Evolutionary conservation across 2,113 vertebrate genomes (phyloP), one percentile per base, ranked within the genome.

Genomic region (Callorhinus ursinus): DNA sequence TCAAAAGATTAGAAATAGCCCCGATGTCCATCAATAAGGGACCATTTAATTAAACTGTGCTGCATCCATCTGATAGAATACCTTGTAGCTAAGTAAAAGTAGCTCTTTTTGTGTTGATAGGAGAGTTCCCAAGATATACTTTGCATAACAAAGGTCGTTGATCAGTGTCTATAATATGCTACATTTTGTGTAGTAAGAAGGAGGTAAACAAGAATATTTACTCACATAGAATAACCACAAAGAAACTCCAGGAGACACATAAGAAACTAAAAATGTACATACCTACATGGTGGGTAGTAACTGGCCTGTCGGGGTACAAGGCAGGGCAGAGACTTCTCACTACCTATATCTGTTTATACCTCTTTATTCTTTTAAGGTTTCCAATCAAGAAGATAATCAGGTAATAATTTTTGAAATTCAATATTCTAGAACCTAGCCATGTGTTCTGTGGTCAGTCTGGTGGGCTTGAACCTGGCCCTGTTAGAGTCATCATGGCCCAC

Each of bases 31-130:
- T 55, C 88, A 94, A 57, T 88, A 88, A 88, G 13, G n/a, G 46
- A 4, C n/a, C 33, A 55, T 90, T 96, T 95, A 88, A 96, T 94
- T 94, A 96, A 96, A 92, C 74, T 88, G 33, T 5, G 4, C 59
- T 85, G 19, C 36, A 82, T 88, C 57, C 33, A 63, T 46, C 36
- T 19, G 46, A 82, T 5, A 63, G 84, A 92, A 72, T 76, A 49
- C 46, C 93, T 86, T 63, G 16, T 36, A 90, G 71, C 21, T 79
- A 76, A 92, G 39, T 57, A 65, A 96, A 97, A 33, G 39, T 36
- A 89, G 36, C 85, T 65, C 12, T 87, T 82, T 93, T 46, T 26
- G 24, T 83, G 69, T 49, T 51, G 31, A 83, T 49, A 90, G 7
- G 19, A 71, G 8, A 55, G 19, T 85, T 85, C 22, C 33, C 26